A percentile compares a stretch with the other conserved stretches of the same genome.
Evolutionary conservation across 2,888 invertebrate genomes (phyloP).

Genomic region (Limnephilus rhombicus): DNA sequence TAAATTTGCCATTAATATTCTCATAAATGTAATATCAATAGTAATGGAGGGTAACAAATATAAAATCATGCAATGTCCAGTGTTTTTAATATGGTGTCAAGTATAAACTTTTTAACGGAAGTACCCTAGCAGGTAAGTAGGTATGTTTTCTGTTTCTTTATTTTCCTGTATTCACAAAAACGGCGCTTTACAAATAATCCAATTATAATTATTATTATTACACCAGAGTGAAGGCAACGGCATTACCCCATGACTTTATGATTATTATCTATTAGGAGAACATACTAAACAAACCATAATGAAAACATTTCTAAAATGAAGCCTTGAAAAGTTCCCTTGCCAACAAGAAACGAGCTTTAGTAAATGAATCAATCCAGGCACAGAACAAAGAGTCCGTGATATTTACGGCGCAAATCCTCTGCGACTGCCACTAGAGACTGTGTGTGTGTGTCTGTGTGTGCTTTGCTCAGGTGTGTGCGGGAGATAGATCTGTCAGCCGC

Average conservation of each 20-base stretch:
- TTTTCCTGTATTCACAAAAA: no score
- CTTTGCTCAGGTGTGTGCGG: constrained; percentile 36
- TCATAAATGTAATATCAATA: no score
- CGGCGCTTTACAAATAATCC: no score
- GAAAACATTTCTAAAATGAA: background rate
- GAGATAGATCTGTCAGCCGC: constrained; percentile 60
- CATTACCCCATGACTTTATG: background rate
- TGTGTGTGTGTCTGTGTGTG: constrained; percentile 30
- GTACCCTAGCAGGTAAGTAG: no score
- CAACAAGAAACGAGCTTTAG: background rate
- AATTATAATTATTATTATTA: no score
- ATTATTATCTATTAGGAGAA: background rate
- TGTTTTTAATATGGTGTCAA: no score
- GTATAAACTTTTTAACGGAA: no score
- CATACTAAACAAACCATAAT: background rate
- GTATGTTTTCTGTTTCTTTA: no score
- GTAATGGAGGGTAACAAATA: no score
- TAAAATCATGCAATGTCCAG: no score
- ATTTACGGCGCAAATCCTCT: constrained; percentile 54
- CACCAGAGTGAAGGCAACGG: background rate
- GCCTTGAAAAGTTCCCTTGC: background rate
- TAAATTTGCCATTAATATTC: no score
- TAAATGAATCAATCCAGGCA: constrained; percentile 2
- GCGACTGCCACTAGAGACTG: constrained; percentile 13
- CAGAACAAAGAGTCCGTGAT: constrained; percentile 10